Conservation (phyloP, 35 echinoderm and acorn worm genomes). For the Ophiothrix spiculata region DNA sequence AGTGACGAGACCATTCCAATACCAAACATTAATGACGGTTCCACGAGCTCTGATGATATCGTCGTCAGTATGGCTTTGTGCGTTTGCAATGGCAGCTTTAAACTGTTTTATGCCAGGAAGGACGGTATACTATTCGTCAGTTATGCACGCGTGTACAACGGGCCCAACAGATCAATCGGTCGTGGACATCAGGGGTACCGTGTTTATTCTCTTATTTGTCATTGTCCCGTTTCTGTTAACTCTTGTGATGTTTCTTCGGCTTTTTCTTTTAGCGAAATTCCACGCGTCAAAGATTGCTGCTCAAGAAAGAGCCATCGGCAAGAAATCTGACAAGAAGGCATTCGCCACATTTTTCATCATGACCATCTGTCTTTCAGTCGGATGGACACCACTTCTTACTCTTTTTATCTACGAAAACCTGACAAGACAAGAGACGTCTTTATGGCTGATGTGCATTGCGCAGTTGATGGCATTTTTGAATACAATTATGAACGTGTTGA, state of each 20-base stretch:
- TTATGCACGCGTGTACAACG: background rate
- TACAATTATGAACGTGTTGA: background rate
- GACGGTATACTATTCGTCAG: background rate
- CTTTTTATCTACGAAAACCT: background rate
- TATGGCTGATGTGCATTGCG: background rate
- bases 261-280: background rate
- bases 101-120: background rate
- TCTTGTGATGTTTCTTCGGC: background rate
- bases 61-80: background rate
- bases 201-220: background rate
- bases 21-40: background rate
- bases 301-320: background rate
- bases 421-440: background rate
- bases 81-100: background rate
- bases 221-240: background rate
- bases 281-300: background rate
- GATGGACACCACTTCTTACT: background rate
- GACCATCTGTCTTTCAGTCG: background rate
- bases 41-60: constrained; percentile 5
- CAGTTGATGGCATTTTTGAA: background rate
- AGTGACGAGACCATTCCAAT: constrained; percentile 23
- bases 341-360: background rate
- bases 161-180: background rate
- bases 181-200: background rate
- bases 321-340: background rate